Conservation (phyloP, 2,113 vertebrate species). For the Pundamilia nyererei region DNA sequence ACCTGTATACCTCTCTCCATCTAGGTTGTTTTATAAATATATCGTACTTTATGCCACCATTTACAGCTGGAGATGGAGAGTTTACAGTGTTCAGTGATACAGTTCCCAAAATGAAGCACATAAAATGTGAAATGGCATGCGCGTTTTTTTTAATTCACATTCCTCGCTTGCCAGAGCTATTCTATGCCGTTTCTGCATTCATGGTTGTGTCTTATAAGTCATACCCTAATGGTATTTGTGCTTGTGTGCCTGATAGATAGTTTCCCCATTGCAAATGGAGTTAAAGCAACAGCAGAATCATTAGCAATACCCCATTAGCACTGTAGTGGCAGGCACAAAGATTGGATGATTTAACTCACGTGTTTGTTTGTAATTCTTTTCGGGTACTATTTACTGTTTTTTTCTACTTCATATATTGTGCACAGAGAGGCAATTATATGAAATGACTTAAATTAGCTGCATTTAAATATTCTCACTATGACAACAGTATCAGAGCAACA, state of each 20-base stretch:
- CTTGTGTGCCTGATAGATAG: not conserved
- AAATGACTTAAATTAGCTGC: slow-evolving; percentile 2
- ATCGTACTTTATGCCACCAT: not conserved
- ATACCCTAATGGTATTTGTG: slow-evolving; percentile 13
- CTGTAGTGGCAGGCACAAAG: not conserved
- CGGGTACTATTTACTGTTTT: not conserved
- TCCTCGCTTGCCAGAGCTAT: not conserved
- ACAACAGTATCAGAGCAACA: not conserved
- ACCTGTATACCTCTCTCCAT: not conserved
- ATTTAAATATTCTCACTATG: not conserved
- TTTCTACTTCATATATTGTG: not conserved
- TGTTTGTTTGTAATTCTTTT: slow-evolving; percentile 19
- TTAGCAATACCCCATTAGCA: slow-evolving; percentile 38
- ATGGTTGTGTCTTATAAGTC: not conserved
- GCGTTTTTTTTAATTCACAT: not conserved
- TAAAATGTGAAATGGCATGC: not conserved
- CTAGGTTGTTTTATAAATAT: not conserved
- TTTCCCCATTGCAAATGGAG: slow-evolving; percentile 20
- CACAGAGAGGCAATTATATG: not conserved
- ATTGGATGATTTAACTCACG: not conserved
- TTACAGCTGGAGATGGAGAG: not conserved
- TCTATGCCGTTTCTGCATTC: not conserved
- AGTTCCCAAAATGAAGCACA: not conserved
- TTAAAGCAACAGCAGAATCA: slow-evolving; percentile 25
- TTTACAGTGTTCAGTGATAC: not conserved